phyloP scores from a whole-genome alignment of 2,797 vertebrate genomes.

The Glossophaga mutica region DNA sequence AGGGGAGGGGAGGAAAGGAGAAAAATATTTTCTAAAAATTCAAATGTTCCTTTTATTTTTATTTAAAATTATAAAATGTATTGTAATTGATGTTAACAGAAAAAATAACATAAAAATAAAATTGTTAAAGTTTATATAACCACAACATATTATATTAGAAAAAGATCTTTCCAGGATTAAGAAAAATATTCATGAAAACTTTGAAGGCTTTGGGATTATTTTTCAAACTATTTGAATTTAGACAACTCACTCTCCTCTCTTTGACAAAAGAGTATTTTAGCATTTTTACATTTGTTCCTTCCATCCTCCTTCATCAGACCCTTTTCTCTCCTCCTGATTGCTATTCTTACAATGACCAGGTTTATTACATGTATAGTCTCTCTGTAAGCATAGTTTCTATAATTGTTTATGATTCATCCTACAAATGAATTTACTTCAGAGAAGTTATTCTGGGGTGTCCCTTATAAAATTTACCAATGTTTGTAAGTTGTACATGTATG shows the following conservation, averaged over 20 bases:
- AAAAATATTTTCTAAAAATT: background rate
- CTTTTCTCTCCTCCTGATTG: background rate
- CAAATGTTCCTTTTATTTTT: background rate
- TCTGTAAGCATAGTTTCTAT: background rate
- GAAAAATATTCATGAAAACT: background rate
- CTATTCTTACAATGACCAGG: background rate
- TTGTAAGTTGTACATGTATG: background rate
- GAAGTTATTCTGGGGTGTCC: background rate
- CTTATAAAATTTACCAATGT: background rate
- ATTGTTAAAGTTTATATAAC: background rate
- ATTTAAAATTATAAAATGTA: background rate
- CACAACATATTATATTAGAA: background rate
- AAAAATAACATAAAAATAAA: background rate
- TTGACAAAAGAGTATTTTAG: background rate
- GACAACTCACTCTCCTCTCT: background rate
- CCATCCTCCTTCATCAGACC: background rate
- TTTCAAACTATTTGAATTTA: background rate
- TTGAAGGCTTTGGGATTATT: background rate
- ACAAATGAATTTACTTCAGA: background rate
- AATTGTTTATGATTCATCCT: background rate
- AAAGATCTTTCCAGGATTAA: background rate
- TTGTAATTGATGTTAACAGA: background rate
- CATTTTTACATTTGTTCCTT: background rate
- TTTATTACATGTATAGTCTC: background rate
- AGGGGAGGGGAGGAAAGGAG: background rate